Conservation (phyloP, 2,888 invertebrate genomes). For the Diplolepis rosae region DNA sequence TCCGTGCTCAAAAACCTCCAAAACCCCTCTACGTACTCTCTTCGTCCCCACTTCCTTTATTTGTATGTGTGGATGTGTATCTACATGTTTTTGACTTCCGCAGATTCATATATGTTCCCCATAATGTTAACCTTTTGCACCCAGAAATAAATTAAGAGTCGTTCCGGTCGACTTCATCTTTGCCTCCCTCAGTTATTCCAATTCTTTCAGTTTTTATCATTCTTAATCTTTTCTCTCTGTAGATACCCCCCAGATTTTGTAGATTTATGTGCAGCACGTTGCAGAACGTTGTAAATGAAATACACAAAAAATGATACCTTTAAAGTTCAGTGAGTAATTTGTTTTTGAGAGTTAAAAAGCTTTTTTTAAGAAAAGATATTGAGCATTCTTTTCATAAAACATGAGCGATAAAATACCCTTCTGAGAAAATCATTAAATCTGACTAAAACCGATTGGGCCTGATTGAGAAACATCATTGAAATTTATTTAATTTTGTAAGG, state of each 20-base stretch:
- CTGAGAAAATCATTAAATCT: no score
- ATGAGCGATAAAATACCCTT: no score
- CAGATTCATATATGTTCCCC: slow-evolving; percentile 45
- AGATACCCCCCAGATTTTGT: not conserved
- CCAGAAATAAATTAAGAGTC: slow-evolving; percentile 62
- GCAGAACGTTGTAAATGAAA: not conserved
- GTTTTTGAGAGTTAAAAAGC: not conserved
- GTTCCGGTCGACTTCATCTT: slow-evolving; percentile 55
- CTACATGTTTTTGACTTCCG: slow-evolving; percentile 38
- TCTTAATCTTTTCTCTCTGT: not conserved
- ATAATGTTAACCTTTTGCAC: slow-evolving; percentile 54
- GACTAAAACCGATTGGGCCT: no score
- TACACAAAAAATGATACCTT: not conserved
- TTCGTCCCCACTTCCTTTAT: slow-evolving; percentile 26
- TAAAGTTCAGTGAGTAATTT: not conserved
- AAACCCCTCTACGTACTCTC: slow-evolving; percentile 33
- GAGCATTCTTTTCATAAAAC: not conserved
- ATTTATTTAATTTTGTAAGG: no score
- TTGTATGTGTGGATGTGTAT: slow-evolving; percentile 33
- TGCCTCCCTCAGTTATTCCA: slow-evolving; percentile 5
- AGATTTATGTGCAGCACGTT: slow-evolving; percentile 9
- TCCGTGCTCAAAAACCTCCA: slow-evolving; percentile 43
- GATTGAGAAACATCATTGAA: no score
- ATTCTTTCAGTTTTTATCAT: not conserved
- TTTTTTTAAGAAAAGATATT: not conserved